These are phyloP conservation scores for Brachylomia viminalis DNA, from an alignment of 2,888 invertebrate genomes.

Conservation along the genomic window DNA sequence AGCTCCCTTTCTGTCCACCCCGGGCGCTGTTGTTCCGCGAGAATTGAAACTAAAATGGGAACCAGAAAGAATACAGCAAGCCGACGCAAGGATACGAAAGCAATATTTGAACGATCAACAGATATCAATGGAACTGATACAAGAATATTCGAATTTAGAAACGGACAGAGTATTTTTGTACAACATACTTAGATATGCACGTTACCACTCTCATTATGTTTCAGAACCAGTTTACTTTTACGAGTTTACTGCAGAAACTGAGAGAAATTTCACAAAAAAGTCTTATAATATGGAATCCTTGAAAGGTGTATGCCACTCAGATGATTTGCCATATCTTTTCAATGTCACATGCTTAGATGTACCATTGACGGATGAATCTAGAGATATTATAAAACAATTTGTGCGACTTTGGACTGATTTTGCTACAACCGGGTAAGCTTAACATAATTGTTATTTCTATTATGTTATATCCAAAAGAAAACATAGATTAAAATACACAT, in stretches of 20 bases:
- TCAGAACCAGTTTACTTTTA: conserved; percentile 80
- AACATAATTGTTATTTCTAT: background rate
- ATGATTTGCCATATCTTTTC: conserved; percentile 84
- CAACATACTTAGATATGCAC: conserved; percentile 82
- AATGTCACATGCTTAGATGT: conserved; percentile 81
- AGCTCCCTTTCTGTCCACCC: conserved; percentile 69
- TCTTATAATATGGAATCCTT: conserved; percentile 80
- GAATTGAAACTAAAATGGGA: conserved; percentile 82
- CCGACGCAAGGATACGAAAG: conserved; percentile 80
- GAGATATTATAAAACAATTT: conserved; percentile 74
- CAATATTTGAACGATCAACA: conserved; percentile 79
- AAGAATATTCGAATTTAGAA: conserved; percentile 79
- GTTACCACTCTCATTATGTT: conserved; percentile 73
- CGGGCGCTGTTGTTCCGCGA: conserved; percentile 83
- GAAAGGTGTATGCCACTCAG: conserved; percentile 85
- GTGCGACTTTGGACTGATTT: conserved; percentile 84
- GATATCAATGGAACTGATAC: conserved; percentile 74
- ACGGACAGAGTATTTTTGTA: conserved; percentile 82
- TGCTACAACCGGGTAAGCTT: conserved; percentile 82
- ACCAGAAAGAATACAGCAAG: conserved; percentile 70
- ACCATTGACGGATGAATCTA: conserved; percentile 81
- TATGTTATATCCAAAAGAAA: background rate
- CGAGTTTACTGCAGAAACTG: conserved; percentile 83
- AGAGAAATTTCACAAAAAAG: conserved; percentile 82
- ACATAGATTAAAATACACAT: background rate